Percentiles rank a stretch among this genome's conserved stretches.
phyloP scores from a whole-genome alignment of 1,140 invertebrate species.

The Brachionus manjavacas region DNA sequence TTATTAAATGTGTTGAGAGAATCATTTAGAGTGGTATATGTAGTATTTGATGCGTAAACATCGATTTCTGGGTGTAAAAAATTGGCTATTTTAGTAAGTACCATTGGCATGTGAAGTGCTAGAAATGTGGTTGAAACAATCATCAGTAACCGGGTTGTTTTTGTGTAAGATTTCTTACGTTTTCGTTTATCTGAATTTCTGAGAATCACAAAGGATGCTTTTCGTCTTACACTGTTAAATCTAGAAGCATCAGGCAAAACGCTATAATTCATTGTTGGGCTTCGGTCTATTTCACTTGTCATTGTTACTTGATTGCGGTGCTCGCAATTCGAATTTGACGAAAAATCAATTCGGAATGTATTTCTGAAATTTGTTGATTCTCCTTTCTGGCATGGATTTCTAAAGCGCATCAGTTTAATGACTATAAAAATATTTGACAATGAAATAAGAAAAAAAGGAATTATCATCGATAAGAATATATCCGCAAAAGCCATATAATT shows the following conservation, averaged over 20 bases:
- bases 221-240: background rate
- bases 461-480: constrained; percentile 14
- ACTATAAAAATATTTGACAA: constrained; percentile 11
- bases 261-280: background rate
- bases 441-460: background rate
- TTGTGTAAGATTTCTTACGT: background rate
- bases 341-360: background rate
- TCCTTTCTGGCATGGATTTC: constrained; percentile 4
- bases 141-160: constrained; percentile 62
- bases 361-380: background rate
- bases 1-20: background rate
- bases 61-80: background rate
- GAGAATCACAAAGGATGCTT: background rate
- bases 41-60: background rate
- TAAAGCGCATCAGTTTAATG: background rate
- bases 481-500: constrained; percentile 15
- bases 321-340: background rate
- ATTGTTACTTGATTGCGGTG: background rate
- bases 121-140: constrained; percentile 75
- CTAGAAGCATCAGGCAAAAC: background rate
- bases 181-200: constrained; percentile 12
- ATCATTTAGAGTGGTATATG: background rate
- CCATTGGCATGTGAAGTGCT: constrained; percentile 47
- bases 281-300: background rate
- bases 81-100: background rate